Base-by-base conservation (phyloP, 1,140 invertebrate species). In the Drosophila cardini region DNA sequence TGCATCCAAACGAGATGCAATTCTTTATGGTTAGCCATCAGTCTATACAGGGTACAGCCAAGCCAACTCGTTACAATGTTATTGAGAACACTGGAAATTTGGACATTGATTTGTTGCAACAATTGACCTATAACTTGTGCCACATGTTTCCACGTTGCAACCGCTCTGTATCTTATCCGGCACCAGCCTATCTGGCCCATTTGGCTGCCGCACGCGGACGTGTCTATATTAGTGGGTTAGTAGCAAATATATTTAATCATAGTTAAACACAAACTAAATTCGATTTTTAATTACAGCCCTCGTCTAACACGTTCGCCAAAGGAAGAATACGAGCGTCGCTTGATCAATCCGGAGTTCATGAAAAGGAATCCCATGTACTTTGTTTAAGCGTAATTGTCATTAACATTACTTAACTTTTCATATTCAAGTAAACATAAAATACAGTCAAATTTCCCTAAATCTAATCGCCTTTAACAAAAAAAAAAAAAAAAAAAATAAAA, bases 171-270 rank as follows among this genome's bases (percentile, higher is more conserved):
- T 98, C 96, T 10, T 98, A 98, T 93, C 98, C 98, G 1, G 96
- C 98, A 1, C 97, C 98, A 1, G 98, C 97, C 0, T 98, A 98
- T 92, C 98, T 98, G 92, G 97, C 98, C 21, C 97, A 99, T 93
- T 94, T 98, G 60, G 97, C 96, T n/a, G 97, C 97, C 10, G 95
- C 95, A 62, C 93, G 98, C 48, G 97, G 95, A 0, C 92, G 94
- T 36, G 93, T 94, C 38, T 94, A 95, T 67, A 94, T 94, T 0
- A 91, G 93, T 52, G 93, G 93, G 90, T 91, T 16, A 50, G 55
- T 53, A 11, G 9, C 1, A 6, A 7, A 8, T 0, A 53, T 32
- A n/a, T 42, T 32, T 4, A 11, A n/a, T 6, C 7, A 36, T 4
- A 57, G 4, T 34, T 9, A 65, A 36, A 5, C 9, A 1, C 36